A percentile compares a stretch with the other conserved stretches of the same genome.
Evolutionary conservation across 2,113 vertebrate species (phyloP).

Genomic region (Malaclemys terrapin): DNA sequence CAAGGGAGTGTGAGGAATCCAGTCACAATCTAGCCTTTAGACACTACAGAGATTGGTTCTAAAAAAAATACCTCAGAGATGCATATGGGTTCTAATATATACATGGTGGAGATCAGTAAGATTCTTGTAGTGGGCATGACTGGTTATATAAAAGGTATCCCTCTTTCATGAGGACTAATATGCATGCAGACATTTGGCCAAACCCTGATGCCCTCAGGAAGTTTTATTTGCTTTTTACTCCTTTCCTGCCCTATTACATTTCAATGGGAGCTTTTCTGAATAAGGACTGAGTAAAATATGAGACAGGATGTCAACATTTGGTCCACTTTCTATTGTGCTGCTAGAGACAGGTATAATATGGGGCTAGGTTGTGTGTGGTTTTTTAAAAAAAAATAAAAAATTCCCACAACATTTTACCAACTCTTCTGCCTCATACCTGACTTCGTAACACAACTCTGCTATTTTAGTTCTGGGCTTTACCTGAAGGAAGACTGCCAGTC

Average conservation of each 20-base stretch:
- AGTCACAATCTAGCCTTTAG: conserved; percentile 1
- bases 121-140: not conserved
- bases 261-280: not conserved
- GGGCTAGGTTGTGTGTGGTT: not conserved
- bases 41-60: not conserved
- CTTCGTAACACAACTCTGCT: not conserved
- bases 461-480: not conserved
- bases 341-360: not conserved
- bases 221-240: not conserved
- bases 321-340: not conserved
- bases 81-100: conserved; percentile 28
- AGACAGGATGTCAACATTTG: not conserved
- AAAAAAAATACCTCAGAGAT: not conserved
- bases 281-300: not conserved
- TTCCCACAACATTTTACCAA: not conserved
- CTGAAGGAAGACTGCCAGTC: not conserved
- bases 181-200: not conserved
- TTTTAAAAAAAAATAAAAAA: no score
- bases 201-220: not conserved
- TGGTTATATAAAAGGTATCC: accelerated
- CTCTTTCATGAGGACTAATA: not conserved
- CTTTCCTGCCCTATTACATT: not conserved
- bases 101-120: not conserved
- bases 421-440: not conserved
- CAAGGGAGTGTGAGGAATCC: not conserved